A percentile compares a stretch with the other conserved stretches of the same genome.
phyloP scores from a whole-genome alignment of 1,140 invertebrate species.

The Lordiphosa mommai region DNA sequence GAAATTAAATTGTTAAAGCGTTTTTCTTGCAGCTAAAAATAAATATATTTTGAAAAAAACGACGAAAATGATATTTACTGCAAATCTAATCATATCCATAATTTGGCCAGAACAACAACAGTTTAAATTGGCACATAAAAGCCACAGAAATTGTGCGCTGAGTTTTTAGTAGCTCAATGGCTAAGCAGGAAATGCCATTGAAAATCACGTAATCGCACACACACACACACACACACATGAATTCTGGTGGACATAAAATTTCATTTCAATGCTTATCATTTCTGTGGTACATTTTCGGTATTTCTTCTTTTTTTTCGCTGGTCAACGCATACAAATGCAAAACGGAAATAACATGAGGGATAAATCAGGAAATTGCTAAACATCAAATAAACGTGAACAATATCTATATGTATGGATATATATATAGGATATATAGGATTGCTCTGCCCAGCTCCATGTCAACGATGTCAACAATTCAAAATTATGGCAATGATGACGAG shows the following conservation, averaged over 20 bases:
- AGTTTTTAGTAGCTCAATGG: conserved; percentile 35
- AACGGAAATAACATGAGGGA: conserved; percentile 75
- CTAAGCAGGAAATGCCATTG: conserved; percentile 71
- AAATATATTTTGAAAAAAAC: neutral
- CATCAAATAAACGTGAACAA: conserved; percentile 64
- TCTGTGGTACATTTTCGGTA: conserved; percentile 43
- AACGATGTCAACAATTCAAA: conserved; percentile 70
- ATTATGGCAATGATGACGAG: conserved; percentile 72
- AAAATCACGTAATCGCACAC: conserved; percentile 63
- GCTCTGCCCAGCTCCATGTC: conserved; percentile 22
- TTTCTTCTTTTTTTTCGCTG: conserved; percentile 19
- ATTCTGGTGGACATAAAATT: conserved; percentile 48
- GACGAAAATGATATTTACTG: neutral
- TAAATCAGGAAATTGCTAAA: conserved; percentile 78
- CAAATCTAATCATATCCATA: conserved; percentile 32
- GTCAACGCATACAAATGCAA: conserved; percentile 72
- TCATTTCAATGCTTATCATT: conserved; percentile 73
- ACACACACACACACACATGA: conserved; percentile 14
- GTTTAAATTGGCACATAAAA: conserved; percentile 47
- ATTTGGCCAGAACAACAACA: conserved; percentile 51
- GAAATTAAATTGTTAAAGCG: neutral
- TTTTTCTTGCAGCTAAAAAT: neutral
- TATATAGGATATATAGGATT: conserved; percentile 22
- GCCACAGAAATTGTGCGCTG: conserved; percentile 43
- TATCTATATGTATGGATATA: conserved; percentile 28